phyloP scores from a whole-genome alignment of 2,113 vertebrate genomes.

The Pollachius pollachius region DNA sequence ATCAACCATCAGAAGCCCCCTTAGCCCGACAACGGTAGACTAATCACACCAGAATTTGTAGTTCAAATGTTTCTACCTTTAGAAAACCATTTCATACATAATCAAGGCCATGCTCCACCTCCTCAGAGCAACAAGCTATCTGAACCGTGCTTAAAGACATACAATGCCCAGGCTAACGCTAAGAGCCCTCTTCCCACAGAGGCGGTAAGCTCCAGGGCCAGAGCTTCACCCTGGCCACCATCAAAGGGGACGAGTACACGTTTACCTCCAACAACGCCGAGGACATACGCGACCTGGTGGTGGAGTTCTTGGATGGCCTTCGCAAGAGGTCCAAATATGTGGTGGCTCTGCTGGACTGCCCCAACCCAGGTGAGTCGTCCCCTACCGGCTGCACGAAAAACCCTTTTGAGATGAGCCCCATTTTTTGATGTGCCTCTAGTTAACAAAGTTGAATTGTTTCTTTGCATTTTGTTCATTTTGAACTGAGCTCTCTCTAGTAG shows the following conservation, averaged over 20 bases:
- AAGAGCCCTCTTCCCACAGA: constrained; percentile 60
- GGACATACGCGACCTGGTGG: constrained; percentile 93
- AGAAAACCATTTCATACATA: too few species aligned
- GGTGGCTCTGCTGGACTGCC: constrained; percentile 91
- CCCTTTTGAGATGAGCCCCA: too few species aligned
- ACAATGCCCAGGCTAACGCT: background rate
- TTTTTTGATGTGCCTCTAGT: too few species aligned
- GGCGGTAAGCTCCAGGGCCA: constrained; percentile 91
- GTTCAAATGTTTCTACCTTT: too few species aligned
- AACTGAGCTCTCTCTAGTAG: too few species aligned
- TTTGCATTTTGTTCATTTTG: too few species aligned
- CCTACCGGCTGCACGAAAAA: background rate
- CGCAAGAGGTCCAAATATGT: constrained; percentile 92
- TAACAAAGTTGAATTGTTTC: too few species aligned
- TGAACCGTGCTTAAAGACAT: background rate
- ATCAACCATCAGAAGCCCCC: too few species aligned
- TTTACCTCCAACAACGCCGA: constrained; percentile 97
- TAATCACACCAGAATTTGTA: too few species aligned
- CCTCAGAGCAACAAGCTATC: too few species aligned
- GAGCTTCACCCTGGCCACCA: constrained; percentile 93
- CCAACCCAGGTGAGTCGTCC: constrained; percentile 81
- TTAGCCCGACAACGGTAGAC: too few species aligned
- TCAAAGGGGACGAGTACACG: constrained; percentile 96
- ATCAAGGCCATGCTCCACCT: too few species aligned
- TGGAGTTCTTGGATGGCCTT: constrained; percentile 92